Percentiles rank a stretch among this genome's conserved stretches.
These are phyloP conservation scores for Belgica antarctica DNA, from an alignment of 2,888 invertebrate genomes.

Conservation along the genomic window DNA sequence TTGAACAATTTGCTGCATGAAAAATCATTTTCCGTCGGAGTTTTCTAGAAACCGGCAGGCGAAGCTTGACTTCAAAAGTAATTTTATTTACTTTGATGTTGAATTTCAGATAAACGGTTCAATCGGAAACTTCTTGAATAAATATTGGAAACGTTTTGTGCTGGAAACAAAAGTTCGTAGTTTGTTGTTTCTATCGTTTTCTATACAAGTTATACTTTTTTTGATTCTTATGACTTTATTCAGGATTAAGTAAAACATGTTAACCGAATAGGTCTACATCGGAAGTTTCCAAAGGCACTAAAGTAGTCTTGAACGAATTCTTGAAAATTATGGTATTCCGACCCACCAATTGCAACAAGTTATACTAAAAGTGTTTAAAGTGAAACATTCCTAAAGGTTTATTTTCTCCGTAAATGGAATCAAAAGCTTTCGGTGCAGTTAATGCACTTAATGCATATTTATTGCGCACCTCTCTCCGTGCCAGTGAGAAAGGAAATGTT, in stretches of 20 bases:
- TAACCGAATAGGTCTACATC: too few species aligned
- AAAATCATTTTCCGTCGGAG: too few species aligned
- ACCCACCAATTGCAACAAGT: too few species aligned
- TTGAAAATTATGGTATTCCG: too few species aligned
- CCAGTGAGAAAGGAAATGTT: not conserved
- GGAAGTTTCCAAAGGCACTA: not conserved
- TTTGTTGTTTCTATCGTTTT: not conserved
- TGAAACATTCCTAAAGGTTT: too few species aligned
- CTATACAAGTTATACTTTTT: not conserved
- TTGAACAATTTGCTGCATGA: too few species aligned
- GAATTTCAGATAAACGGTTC: not conserved
- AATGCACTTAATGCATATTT: slow-evolving; percentile 26
- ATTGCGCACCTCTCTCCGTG: slow-evolving; percentile 3
- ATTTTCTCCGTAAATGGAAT: not conserved
- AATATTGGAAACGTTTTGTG: not conserved
- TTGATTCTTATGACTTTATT: too few species aligned
- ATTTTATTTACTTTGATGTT: not conserved
- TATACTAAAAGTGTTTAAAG: too few species aligned
- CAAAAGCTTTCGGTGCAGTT: not conserved
- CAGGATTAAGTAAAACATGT: too few species aligned
- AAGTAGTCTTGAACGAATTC: not conserved
- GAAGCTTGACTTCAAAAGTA: too few species aligned
- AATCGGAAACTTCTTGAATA: not conserved
- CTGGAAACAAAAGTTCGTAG: not conserved
- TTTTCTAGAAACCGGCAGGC: too few species aligned